These are phyloP conservation scores for Campoplex capitator DNA, from an alignment of 2,888 invertebrate genomes.

Conservation along the genomic window DNA sequence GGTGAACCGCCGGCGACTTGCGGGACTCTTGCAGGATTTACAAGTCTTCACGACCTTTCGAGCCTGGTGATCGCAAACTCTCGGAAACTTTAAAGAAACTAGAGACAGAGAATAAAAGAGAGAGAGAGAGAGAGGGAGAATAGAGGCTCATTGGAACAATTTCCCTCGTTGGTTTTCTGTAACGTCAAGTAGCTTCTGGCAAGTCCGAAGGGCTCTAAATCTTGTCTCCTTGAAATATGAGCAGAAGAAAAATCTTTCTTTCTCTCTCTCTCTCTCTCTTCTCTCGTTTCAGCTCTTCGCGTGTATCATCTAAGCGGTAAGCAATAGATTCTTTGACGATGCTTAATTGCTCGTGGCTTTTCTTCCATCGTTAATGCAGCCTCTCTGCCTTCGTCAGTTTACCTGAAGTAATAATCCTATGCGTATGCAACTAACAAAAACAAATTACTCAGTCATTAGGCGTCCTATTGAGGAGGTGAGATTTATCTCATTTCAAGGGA, in stretches of 20 bases:
- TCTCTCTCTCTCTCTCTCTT: slow-evolving; percentile 21
- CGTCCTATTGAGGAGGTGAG: slow-evolving; percentile 5
- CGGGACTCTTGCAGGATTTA: slow-evolving; percentile 67
- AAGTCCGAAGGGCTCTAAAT: slow-evolving; percentile 46
- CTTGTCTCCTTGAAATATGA: slow-evolving; percentile 44
- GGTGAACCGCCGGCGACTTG: slow-evolving; percentile 64
- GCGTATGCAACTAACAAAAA: slow-evolving; percentile 12
- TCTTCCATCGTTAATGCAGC: slow-evolving; percentile 29
- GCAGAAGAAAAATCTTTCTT: slow-evolving; percentile 47
- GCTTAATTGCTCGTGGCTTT: slow-evolving; percentile 53
- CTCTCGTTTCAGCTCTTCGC: slow-evolving; percentile 16
- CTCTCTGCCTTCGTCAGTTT: slow-evolving; percentile 11
- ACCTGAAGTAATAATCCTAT: slow-evolving; percentile 1
- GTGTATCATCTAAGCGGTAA: slow-evolving; percentile 6
- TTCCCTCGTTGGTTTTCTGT: slow-evolving; percentile 19
- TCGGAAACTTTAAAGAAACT: slow-evolving; percentile 25
- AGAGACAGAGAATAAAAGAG: slow-evolving; percentile 34
- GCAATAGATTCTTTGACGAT: slow-evolving; percentile 52
- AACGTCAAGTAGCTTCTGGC: slow-evolving; percentile 38
- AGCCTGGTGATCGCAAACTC: slow-evolving; percentile 57
- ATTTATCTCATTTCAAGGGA: slow-evolving; percentile 4
- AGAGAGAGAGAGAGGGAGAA: slow-evolving; percentile 32
- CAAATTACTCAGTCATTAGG: slow-evolving; percentile 17
- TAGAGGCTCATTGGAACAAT: slow-evolving; percentile 41
- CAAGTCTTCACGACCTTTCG: slow-evolving; percentile 64